Evolutionary conservation across 1,140 invertebrate genomes (phyloP).

Genomic region (Cotesia chilonis): DNA sequence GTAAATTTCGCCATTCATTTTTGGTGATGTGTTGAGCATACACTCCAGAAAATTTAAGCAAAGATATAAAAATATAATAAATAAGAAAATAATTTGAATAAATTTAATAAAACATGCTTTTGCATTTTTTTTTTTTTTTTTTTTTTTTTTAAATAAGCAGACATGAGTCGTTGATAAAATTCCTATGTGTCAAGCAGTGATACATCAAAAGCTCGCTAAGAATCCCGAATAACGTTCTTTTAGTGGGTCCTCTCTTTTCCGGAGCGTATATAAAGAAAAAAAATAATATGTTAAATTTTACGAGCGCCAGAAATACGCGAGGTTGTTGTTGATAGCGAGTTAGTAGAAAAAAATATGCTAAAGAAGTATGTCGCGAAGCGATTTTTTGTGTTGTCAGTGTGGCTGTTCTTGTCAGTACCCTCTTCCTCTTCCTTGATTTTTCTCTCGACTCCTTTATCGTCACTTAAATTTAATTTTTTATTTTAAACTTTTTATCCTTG

Average conservation of each 20-base stretch:
- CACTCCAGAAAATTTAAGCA: too few species aligned
- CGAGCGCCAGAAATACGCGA: slow-evolving; percentile 21
- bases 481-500: slow-evolving; percentile 21
- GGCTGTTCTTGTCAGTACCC: slow-evolving; percentile 26
- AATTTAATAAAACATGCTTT: too few species aligned
- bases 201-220: slow-evolving; percentile 9
- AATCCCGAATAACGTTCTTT: slow-evolving; percentile 7
- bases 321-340: slow-evolving; percentile 25
- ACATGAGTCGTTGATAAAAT: too few species aligned
- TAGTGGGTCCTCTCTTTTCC: background rate
- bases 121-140: too few species aligned
- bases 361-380: slow-evolving; percentile 21
- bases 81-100: background rate
- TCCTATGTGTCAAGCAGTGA: background rate
- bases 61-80: background rate
- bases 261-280: background rate
- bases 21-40: too few species aligned
- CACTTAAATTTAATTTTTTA: slow-evolving; percentile 19
- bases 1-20: too few species aligned
- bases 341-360: slow-evolving; percentile 19
- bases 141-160: too few species aligned
- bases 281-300: slow-evolving; percentile 27
- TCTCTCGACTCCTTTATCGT: slow-evolving; percentile 16
- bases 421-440: slow-evolving; percentile 6
- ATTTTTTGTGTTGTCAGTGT: slow-evolving; percentile 35